Evolutionary conservation across 2,888 invertebrate genomes (phyloP), one percentile per base, ranked within the genome.

Genomic region (Salpingus planirostris): DNA sequence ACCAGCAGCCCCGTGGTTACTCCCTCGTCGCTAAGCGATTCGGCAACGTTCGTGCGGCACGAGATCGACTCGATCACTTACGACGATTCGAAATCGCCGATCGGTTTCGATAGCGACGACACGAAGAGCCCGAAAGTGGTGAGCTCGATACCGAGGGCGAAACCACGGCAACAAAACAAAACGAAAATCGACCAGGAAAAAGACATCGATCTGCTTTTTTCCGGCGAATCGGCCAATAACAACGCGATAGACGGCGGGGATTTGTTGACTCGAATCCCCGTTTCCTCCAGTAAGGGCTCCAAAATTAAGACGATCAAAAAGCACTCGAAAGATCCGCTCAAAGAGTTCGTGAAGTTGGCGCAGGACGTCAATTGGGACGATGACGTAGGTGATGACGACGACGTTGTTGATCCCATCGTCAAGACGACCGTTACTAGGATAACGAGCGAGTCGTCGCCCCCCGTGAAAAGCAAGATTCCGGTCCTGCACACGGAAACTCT

Each of bases 271-370:
- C 62, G 60, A 49, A 65, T 65, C 32, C 64, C 65, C 1, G 54
- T 65, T 11, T 43, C 47, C 6, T 33, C 55, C 3, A 49, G 57
- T 5, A 62, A 62, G 41, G 64, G 62, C 21, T 55, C 60, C 11
- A 67, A 66, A 57, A 55, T 67, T 1, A 67, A 67, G 54, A 68
- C 67, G 1, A 67, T 68, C 12, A 68, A 67, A 43, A 68, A 68
- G 50, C 67, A 68, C 47, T 67, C 67, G 2, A 68, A 68, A 47
- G 64, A 65, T 47, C 65, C 65, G 2, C 34, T 65, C 13, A 65
- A 65, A 47, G 65, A 65, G 36, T 65, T 65, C 33, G 64, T 63
- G 7, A 61, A 59, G 34, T 43, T 64, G 24, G 55, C 60, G 2
- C 61, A 62, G 45, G 64, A 66, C 33, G 62, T 65, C 11, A 62